Evolutionary conservation across 2,888 invertebrate species (phyloP).

Genomic region (Tipula lateralis): DNA sequence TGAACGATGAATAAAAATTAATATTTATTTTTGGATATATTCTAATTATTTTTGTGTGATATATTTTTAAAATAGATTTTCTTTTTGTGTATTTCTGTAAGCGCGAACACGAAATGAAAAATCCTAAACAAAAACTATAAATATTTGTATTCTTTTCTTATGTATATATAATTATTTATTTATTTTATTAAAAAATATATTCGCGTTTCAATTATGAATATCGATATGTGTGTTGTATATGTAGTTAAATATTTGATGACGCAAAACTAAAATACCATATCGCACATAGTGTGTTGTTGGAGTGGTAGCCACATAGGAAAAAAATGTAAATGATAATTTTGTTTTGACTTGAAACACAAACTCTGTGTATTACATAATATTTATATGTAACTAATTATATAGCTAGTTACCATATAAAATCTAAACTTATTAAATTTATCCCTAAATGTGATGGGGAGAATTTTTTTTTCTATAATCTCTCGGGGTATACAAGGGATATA

Average conservation of each 20-base stretch:
- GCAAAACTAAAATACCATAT: not conserved
- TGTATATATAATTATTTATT: not conserved
- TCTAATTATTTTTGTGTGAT: conserved; percentile 21
- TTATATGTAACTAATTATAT: too few relatives aligned
- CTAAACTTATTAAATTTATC: not conserved
- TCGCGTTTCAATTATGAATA: conserved; percentile 14
- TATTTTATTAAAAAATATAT: not conserved
- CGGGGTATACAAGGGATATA: not conserved
- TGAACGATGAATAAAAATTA: not conserved
- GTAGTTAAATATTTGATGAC: not conserved
- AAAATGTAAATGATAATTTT: not conserved
- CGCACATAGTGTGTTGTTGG: not conserved
- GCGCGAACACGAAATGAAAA: not conserved
- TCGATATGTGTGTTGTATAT: not conserved
- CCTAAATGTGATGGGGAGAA: not conserved
- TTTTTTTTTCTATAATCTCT: not conserved
- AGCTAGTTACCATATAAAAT: not conserved
- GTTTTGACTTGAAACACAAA: not conserved
- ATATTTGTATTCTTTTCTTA: conserved; percentile 19
- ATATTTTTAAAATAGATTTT: conserved; percentile 19
- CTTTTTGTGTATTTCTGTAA: not conserved
- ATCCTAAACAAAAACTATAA: conserved; percentile 11
- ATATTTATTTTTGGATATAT: conserved; percentile 24
- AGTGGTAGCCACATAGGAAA: not conserved
- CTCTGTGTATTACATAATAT: not conserved